Percentiles rank a stretch among this genome's conserved stretches.
Evolutionary conservation across 2,113 vertebrate genomes (phyloP).

Genomic region (Indicator maculatus): DNA sequence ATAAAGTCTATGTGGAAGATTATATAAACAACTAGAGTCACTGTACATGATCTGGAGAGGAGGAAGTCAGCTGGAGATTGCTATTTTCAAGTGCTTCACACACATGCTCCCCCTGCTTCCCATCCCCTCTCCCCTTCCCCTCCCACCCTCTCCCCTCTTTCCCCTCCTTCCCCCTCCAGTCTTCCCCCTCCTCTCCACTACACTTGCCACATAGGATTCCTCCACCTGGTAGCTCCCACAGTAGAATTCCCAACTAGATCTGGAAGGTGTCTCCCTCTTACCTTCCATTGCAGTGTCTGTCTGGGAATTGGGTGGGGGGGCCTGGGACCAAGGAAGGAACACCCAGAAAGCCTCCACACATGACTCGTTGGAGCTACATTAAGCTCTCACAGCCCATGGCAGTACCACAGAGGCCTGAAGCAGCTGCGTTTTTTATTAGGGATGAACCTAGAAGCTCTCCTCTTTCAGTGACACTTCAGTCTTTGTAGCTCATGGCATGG

Average conservation of each 20-base stretch:
- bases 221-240: neutral
- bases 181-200: neutral
- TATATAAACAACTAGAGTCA: neutral
- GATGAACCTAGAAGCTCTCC: neutral
- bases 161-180: no score
- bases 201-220: neutral
- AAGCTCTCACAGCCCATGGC: rapidly evolving
- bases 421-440: neutral
- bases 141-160: no score
- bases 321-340: neutral
- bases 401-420: neutral
- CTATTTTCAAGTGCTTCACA: rapidly evolving
- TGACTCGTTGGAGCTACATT: rapidly evolving
- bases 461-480: neutral
- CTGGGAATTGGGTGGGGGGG: neutral
- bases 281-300: no score
- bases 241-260: neutral
- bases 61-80: neutral
- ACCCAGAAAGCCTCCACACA: rapidly evolving
- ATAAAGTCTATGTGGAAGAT: neutral
- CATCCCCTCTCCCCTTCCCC: no score
- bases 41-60: neutral
- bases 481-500: neutral
- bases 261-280: neutral
- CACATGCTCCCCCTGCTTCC: neutral